Conservation (phyloP, 1,140 invertebrate species). For the Mizuhopecten yessoensis region DNA sequence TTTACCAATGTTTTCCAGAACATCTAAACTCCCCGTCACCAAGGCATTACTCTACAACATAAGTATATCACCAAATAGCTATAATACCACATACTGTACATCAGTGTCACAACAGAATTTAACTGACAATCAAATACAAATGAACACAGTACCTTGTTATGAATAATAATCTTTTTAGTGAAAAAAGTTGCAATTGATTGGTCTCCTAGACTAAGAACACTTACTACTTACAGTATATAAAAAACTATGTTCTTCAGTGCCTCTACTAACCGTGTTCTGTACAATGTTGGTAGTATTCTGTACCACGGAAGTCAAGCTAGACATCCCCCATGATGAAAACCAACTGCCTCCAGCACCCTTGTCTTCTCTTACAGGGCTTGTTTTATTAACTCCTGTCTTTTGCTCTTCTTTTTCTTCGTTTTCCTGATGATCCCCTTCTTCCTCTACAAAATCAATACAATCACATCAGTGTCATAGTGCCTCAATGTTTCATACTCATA, state of each 20-base stretch:
- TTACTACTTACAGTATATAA: not conserved
- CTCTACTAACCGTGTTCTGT: conserved; percentile 53
- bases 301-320: conserved; percentile 61
- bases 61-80: not conserved
- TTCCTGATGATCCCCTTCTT: conserved; percentile 41
- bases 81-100: no score
- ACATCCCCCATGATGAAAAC: conserved; percentile 79
- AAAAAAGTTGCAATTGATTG: not conserved
- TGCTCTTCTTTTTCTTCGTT: conserved; percentile 50
- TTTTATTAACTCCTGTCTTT: conserved; percentile 13
- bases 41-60: conserved; percentile 88
- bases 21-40: conserved; percentile 92
- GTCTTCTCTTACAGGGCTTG: conserved; percentile 50
- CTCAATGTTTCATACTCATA: not conserved
- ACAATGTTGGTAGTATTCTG: conserved; percentile 77
- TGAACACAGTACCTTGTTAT: no score
- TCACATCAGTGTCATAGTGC: no score
- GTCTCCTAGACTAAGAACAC: not conserved
- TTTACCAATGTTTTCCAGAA: conserved; percentile 95
- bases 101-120: no score
- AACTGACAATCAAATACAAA: no score
- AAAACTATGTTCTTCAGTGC: not conserved
- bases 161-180: no score
- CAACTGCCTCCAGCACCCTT: conserved; percentile 65
- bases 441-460: not conserved